Conservation (phyloP, 2,888 invertebrate genomes). For the Germaria angustata region DNA sequence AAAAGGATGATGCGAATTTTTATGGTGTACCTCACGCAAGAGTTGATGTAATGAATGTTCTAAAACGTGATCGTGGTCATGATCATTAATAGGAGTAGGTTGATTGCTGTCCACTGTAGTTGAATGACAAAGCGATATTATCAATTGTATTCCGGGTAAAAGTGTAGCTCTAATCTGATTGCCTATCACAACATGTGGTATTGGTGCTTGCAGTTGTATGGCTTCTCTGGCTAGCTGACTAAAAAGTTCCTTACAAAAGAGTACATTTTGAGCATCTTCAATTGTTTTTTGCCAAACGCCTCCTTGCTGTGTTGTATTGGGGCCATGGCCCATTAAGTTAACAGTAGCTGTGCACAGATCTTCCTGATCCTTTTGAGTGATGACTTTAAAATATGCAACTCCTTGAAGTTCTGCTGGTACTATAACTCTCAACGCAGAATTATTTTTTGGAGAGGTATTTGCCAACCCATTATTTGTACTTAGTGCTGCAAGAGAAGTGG, state of each 20-base stretch:
- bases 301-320: slow-evolving; percentile 84
- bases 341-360: slow-evolving; percentile 92
- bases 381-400: slow-evolving; percentile 96
- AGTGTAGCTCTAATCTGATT: slow-evolving; percentile 98
- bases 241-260: slow-evolving; percentile 98
- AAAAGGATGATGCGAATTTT: slow-evolving; percentile 95
- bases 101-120: slow-evolving; percentile 82
- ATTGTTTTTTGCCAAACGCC: slow-evolving; percentile 96
- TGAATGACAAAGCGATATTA: slow-evolving; percentile 95
- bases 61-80: slow-evolving; percentile 97
- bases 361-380: slow-evolving; percentile 97
- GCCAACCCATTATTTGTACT: slow-evolving; percentile 82
- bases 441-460: slow-evolving; percentile 82
- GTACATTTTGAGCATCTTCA: slow-evolving; percentile 97
- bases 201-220: slow-evolving; percentile 93
- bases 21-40: slow-evolving; percentile 93
- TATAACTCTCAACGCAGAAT: slow-evolving; percentile 92
- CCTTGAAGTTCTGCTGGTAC: slow-evolving; percentile 97
- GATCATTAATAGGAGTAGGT: slow-evolving; percentile 83
- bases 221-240: slow-evolving; percentile 96
- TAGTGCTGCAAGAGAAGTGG: slow-evolving; percentile 78
- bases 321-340: slow-evolving; percentile 88
- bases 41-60: slow-evolving; percentile 98
- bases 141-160: slow-evolving; percentile 94
- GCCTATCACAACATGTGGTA: slow-evolving; percentile 97